phyloP scores from a whole-genome alignment of 2,888 invertebrate genomes.

The Drosophila limbata region DNA sequence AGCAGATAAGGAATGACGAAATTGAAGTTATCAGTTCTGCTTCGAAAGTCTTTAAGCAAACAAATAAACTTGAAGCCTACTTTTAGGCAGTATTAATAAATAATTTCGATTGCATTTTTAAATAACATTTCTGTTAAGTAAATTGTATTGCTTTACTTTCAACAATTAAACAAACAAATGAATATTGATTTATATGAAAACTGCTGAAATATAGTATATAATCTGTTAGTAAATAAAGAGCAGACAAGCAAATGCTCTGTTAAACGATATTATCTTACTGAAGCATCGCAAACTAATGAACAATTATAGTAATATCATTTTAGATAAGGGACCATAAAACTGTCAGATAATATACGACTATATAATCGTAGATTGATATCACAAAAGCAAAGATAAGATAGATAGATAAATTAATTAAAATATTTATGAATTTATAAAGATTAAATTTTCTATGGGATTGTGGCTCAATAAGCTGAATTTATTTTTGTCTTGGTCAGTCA shows the following conservation, averaged over 20 bases:
- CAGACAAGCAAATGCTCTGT: not conserved
- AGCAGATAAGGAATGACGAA: too few species aligned
- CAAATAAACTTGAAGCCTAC: not conserved
- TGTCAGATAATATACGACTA: slow-evolving; percentile 2
- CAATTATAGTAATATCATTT: slow-evolving; percentile 9
- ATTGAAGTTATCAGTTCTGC: too few species aligned
- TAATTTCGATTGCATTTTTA: not conserved
- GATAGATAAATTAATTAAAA: not conserved
- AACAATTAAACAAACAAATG: not conserved
- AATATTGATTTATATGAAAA: not conserved
- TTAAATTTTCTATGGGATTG: not conserved
- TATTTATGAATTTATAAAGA: too few species aligned
- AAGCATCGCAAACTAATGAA: not conserved
- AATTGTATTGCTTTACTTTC: too few species aligned
- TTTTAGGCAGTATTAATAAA: not conserved
- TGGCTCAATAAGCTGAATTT: not conserved
- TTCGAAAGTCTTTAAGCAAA: too few species aligned
- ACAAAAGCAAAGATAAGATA: slow-evolving; percentile 7
- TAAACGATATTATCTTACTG: not conserved
- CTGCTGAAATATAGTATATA: too few species aligned
- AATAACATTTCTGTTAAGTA: not conserved
- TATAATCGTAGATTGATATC: slow-evolving; percentile 46
- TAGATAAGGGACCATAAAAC: slow-evolving; percentile 15
- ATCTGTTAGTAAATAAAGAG: not conserved
- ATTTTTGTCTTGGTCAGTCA: not conserved